Evolutionary conservation across 2,888 invertebrate genomes (phyloP), one percentile per base, ranked within the genome.

Genomic region (Creontiades dilutus): DNA sequence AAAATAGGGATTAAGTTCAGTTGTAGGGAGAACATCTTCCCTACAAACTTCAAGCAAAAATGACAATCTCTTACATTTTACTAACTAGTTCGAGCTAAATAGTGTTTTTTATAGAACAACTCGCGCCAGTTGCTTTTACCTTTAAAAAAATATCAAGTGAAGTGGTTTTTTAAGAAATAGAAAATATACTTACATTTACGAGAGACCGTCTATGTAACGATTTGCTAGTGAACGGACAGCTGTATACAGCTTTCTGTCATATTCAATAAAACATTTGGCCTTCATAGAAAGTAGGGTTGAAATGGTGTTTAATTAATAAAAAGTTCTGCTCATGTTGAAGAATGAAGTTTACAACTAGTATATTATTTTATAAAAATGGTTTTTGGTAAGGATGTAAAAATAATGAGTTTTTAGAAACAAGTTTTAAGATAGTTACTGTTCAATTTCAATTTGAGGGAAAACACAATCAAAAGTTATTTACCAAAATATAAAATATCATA

Each of bases 401-500:
- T 57, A 2, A 57, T 61, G 61, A 61, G n/a, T 86, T 23, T n/a
- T 61, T 68, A 61, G n/a, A 27, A 57, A 12, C 27, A 68, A 68
- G 12, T 23, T 68, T 37, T 9, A 81, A 57, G 16, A 57, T 23
- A 81, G 47, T 81, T 46, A 81, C 76, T 4, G 37, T 76, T 81
- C n/a, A 11, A 81, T 81, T 81, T n/a, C 19, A 47, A 81, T 47
- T 47, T 19, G 52, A 55, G n/a, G 14, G n/a, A n/a, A 87, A 61
- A 89, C 81, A 82, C 89, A 89, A 89, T 82, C 81, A 89, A 61
- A 46, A 23, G 47, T 48, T 27, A 75, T 19, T 19, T 76, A 16
- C 52, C 13, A 81, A 81, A 81, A 81, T 47, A 81, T 81, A 81
- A 28, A 80, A 80, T 89, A 82, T 82, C 82, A 89, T 87, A 76